Base-by-base conservation (phyloP, 2,888 invertebrate species). In the Campoplex nolae region DNA sequence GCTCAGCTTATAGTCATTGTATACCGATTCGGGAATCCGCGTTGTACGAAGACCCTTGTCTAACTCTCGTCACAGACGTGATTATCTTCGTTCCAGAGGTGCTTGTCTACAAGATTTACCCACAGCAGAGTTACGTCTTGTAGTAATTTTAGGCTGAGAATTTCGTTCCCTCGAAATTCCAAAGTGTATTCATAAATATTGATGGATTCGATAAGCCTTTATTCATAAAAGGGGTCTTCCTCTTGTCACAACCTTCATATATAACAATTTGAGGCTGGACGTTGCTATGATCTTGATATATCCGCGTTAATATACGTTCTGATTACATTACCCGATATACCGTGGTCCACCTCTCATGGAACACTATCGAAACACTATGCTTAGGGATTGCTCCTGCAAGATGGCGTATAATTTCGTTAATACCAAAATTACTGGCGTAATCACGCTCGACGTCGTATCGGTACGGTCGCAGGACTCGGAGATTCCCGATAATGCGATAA, bases 41-140 rank as follows among this genome's bases (percentile, higher is more conserved):
- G 54, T 62, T 45, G 28, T 28, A 38, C 32, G 89, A 88, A 88
- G 90, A 90, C 88, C 90, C 89, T 88, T 83, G 85, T 70, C 84
- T 90, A 91, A 92, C 90, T 90, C 89, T 90, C 89, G 71, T 77
- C 78, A 77, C 84, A 82, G 83, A 74, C 82, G 28, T 58, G 28
- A 58, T 58, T 32, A 58, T 58, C 58, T 28, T 32, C 28, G 28
- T 58, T 32, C 13, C 11, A 28, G 13, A 28, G 58, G 13, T 58
- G 58, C 32, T 58, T 28, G 58, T 58, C 11, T 28, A 28, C 28
- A 28, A 58, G 28, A 13, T 58, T 58, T 28, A 11, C 58, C 58
- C 8, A 23, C 23, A 23, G 23, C 23, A 13, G 28, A 58, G 28
- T 32, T 58, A 32, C 67, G n/a, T 67, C 18, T 67, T 38, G 58